A percentile compares a stretch with the other conserved stretches of the same genome.
Evolutionary conservation across 2,888 invertebrate genomes (phyloP).

Genomic region (Eulithis testata): DNA sequence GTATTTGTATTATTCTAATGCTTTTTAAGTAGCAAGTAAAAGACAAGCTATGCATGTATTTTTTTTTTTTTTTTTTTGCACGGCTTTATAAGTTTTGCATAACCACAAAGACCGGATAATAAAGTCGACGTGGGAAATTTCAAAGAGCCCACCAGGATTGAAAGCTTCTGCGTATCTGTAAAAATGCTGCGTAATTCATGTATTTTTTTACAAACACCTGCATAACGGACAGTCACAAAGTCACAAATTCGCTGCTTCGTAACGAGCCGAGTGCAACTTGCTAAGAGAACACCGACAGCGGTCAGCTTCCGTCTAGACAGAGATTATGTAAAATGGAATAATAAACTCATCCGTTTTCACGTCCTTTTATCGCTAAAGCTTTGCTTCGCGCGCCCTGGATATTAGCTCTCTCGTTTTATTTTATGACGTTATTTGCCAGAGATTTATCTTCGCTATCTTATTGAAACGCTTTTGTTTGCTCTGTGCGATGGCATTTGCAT

Average conservation of each 20-base stretch:
- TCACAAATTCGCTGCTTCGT: slow-evolving; percentile 55
- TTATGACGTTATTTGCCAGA: slow-evolving; percentile 60
- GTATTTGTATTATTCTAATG: no score
- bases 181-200: slow-evolving; percentile 64
- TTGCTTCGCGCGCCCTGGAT: slow-evolving; percentile 63
- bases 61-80: no score
- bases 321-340: slow-evolving; percentile 78
- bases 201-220: slow-evolving; percentile 58
- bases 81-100: neutral
- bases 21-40: no score
- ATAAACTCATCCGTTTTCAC: slow-evolving; percentile 69
- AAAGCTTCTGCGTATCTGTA: slow-evolving; percentile 61
- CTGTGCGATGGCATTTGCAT: slow-evolving; percentile 45
- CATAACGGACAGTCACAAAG: slow-evolving; percentile 60
- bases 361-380: slow-evolving; percentile 67
- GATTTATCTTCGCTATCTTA: slow-evolving; percentile 58
- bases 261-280: slow-evolving; percentile 40
- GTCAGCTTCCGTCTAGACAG: slow-evolving; percentile 79
- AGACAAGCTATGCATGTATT: no score
- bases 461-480: slow-evolving; percentile 56
- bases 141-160: slow-evolving; percentile 57
- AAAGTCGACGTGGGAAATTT: slow-evolving; percentile 32
- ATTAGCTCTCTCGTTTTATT: slow-evolving; percentile 66
- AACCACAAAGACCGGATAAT: slow-evolving; percentile 29
- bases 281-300: slow-evolving; percentile 58